These are phyloP conservation scores for Osmoderma eremita DNA, from an alignment of 2,888 invertebrate species.

Conservation along the genomic window DNA sequence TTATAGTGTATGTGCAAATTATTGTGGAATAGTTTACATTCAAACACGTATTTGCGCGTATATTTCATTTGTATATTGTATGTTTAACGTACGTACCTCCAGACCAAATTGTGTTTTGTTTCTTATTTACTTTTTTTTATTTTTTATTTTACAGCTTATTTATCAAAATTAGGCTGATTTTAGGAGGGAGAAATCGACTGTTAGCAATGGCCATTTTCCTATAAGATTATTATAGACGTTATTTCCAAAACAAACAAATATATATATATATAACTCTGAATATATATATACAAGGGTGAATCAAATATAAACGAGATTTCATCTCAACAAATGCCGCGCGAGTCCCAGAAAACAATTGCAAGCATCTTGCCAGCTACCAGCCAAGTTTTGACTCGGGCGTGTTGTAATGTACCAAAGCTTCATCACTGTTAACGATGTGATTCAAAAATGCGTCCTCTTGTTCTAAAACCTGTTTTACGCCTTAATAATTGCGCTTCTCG, in stretches of 20 bases:
- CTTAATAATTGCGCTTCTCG: no score
- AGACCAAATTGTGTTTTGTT: slow-evolving; percentile 34
- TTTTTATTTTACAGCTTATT: slow-evolving; percentile 34
- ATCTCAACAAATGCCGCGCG: no score
- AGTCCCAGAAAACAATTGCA: no score
- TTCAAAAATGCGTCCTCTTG: no score
- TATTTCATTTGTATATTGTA: background rate
- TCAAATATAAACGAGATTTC: no score
- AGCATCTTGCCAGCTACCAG: no score
- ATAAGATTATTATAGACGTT: slow-evolving; percentile 31
- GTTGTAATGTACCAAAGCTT: no score
- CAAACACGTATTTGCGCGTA: background rate
- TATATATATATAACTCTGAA: slow-evolving; percentile 5
- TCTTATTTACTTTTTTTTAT: slow-evolving; percentile 12
- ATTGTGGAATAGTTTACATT: background rate
- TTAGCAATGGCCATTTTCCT: slow-evolving; percentile 40
- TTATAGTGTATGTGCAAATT: slow-evolving; percentile 17
- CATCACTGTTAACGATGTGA: no score
- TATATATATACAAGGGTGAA: background rate
- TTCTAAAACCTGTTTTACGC: no score
- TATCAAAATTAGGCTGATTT: slow-evolving; percentile 36
- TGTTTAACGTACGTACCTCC: slow-evolving; percentile 29
- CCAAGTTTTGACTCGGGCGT: no score
- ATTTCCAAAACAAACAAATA: slow-evolving; percentile 21
- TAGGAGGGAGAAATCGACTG: slow-evolving; percentile 44